phyloP scores from a whole-genome alignment of 2,797 vertebrate genomes.

The Gastrophryne carolinensis region DNA sequence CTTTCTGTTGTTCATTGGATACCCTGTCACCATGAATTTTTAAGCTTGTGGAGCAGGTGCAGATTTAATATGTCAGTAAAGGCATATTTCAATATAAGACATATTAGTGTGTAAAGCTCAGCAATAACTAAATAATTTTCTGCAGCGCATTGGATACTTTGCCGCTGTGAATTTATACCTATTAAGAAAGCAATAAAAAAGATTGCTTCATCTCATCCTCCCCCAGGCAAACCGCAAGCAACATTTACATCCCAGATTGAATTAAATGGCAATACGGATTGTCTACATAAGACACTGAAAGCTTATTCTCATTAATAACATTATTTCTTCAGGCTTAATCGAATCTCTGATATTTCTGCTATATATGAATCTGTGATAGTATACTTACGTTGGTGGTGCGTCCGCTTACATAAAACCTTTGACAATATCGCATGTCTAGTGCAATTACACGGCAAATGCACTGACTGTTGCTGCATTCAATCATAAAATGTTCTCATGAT shows the following conservation, averaged over 20 bases:
- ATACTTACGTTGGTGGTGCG: background rate
- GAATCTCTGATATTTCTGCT: slow-evolving; percentile 6
- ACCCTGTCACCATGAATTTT: too few species aligned
- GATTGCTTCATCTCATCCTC: background rate
- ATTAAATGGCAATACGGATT: slow-evolving; percentile 37
- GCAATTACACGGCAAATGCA: slow-evolving; percentile 21
- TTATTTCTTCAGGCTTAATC: slow-evolving; percentile 10
- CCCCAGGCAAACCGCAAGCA: background rate
- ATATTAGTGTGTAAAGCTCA: slow-evolving; percentile 3
- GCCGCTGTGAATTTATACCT: slow-evolving; percentile 13
- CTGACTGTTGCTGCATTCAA: background rate
- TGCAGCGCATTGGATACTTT: slow-evolving; percentile 3
- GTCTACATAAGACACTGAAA: slow-evolving; percentile 10
- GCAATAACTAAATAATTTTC: slow-evolving; percentile 1
- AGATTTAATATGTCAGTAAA: slow-evolving; percentile 22
- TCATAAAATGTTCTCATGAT: slow-evolving; percentile 37
- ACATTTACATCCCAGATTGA: slow-evolving; percentile 34
- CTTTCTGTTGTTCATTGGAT: background rate
- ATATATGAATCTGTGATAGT: background rate
- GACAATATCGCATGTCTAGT: background rate
- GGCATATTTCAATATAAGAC: slow-evolving; percentile 2
- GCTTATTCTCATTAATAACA: slow-evolving; percentile 36
- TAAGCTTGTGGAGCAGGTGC: background rate
- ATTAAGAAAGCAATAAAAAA: slow-evolving; percentile 34
- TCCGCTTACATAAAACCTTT: background rate